Evolutionary conservation across 2,113 vertebrate genomes (phyloP).

Genomic region (Dasypus novemcinctus): DNA sequence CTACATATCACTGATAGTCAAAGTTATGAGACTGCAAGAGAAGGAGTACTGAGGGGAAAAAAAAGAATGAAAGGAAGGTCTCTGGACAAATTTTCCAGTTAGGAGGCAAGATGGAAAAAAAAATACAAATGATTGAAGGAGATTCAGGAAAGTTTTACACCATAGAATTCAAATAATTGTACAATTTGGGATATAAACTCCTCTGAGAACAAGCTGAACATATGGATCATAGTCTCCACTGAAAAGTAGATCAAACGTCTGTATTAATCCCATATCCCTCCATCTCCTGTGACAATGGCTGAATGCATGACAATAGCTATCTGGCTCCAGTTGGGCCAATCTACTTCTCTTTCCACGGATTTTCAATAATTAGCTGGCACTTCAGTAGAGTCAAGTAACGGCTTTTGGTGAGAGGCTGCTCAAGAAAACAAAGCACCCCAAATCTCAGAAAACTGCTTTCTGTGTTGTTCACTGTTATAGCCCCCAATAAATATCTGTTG

Average conservation of each 20-base stretch:
- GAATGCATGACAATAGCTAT: not conserved
- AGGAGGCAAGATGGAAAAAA: not conserved
- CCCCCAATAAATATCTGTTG: not conserved
- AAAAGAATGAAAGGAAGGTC: not conserved
- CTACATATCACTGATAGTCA: not conserved
- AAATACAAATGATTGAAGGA: not conserved
- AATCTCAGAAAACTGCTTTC: not conserved
- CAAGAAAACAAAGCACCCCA: not conserved
- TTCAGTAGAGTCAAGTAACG: not conserved
- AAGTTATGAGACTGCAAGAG: conserved; percentile 12
- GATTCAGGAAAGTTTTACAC: not conserved
- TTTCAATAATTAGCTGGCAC: not conserved
- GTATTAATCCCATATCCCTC: not conserved
- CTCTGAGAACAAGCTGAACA: not conserved
- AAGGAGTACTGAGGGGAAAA: not conserved
- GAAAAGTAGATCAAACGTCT: not conserved
- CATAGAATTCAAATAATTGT: not conserved
- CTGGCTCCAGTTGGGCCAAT: not conserved
- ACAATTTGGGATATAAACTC: not conserved
- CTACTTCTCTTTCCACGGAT: not conserved
- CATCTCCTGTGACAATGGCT: not conserved
- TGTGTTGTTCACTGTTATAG: not conserved
- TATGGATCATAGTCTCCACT: not conserved
- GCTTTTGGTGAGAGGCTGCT: not conserved
- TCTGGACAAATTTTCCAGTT: not conserved